These are phyloP conservation scores for Operophtera brumata DNA, from an alignment of 2,888 invertebrate species.

Conservation along the genomic window DNA sequence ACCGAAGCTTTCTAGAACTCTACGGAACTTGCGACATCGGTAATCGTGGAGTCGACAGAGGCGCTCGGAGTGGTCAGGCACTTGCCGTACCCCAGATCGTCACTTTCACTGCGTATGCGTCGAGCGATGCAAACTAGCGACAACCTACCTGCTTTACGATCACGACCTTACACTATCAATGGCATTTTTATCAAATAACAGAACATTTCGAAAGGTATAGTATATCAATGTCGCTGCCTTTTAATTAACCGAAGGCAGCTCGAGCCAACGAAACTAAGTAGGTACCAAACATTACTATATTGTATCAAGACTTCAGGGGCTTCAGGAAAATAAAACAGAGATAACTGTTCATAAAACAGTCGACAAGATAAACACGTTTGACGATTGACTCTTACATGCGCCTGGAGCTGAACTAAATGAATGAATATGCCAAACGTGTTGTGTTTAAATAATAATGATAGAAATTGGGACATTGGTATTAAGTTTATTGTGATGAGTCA, in stretches of 20 bases:
- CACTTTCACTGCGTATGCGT: constrained; percentile 68
- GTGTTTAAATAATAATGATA: constrained; percentile 2
- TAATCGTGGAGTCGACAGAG: constrained; percentile 30
- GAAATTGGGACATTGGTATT: too few species aligned
- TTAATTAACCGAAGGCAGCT: constrained; percentile 22
- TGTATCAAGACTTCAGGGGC: constrained; percentile 30
- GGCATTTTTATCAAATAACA: constrained; percentile 28
- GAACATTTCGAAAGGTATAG: constrained; percentile 13
- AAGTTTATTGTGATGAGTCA: not conserved
- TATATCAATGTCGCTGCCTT: constrained; percentile 7
- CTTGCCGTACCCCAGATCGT: constrained; percentile 38
- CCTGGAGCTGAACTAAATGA: too few species aligned
- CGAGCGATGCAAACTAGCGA: constrained; percentile 32
- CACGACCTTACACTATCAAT: constrained; percentile 48
- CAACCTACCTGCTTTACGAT: constrained; percentile 23
- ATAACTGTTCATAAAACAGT: constrained; percentile 23
- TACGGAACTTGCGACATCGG: constrained; percentile 58
- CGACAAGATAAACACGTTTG: constrained; percentile 34
- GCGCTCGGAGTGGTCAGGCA: constrained; percentile 15
- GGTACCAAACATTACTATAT: constrained; percentile 20
- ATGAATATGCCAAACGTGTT: constrained; percentile 3
- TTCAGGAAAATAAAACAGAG: constrained; percentile 34
- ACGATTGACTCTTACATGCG: not conserved
- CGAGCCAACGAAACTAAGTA: constrained; percentile 29
- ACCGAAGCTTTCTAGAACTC: constrained; percentile 68